Evolutionary conservation across 2,888 invertebrate species (phyloP), one percentile per base, ranked within the genome.

Genomic region (Pseudococcus jackbeardsleyi): DNA sequence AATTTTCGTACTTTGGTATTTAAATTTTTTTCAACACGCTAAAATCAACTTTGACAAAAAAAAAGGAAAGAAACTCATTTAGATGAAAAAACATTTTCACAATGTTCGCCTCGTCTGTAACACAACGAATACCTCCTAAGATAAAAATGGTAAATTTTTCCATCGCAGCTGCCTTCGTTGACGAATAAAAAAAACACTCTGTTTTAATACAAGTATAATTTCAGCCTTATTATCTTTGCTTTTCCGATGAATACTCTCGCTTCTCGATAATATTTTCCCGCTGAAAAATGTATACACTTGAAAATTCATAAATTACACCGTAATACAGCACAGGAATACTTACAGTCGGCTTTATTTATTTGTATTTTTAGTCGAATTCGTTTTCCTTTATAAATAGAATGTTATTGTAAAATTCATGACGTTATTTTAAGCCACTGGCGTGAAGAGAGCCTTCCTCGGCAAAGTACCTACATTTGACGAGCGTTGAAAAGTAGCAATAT

Each of bases 21-120:
- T 79, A 79, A 79, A 46, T 79, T 72, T 72, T 68, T 68, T 72
- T 72, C 33, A 46, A 79, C 42, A 79, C 79, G 46, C 46, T 46
- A 79, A 79, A 46, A 46, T 79, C 79, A 11, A 79, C 79, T 72
- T 72, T 72, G 12, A 12, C 12, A 33, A 22, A 22, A 26, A 26
- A 68, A 26, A 17, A 48, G 12, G 7, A 39, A 68, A 68, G 19
- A 68, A 22, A 26, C 15, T 72, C 33, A 72, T 72, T 72, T 26
- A 12, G 17, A 33, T 72, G 33, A 33, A 72, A 68, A 72, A 72
- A 72, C 26, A 22, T 68, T 68, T 22, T 22, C 26, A 22, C 26
- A 26, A 26, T 68, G 11, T 26, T 68, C 59, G 39, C 39, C 39
- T 7, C 3, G 39, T 7, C 39, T 39, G 59, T 19, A 68, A 7